Evolutionary conservation across 2,113 vertebrate species (phyloP), one percentile per base, ranked within the genome.

Genomic region (Paradisaea rubra): DNA sequence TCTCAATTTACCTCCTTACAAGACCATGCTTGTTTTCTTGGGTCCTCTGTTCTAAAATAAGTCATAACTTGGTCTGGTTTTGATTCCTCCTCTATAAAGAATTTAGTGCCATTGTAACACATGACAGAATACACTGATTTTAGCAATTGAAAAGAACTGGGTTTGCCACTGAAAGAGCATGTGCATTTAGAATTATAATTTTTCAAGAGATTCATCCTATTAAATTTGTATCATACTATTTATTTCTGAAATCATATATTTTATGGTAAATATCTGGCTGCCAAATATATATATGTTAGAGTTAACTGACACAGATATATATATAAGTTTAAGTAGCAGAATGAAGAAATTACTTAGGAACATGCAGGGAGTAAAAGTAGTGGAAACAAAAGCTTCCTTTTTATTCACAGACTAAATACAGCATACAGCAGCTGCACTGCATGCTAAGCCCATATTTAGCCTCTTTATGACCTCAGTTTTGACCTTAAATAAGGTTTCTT

Each of bases 391-490:
- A 93, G 78, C 30, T 61, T 68, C 78, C 59, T 95, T 93, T 93
- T 96, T 95, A 82, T 91, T 94, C 28, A 13, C 23, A 91, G 60
- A 45, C 71, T 94, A 93, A 96, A 91, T 94, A 84, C 50, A 95
- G 77, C 86, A 44, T 33, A 82, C 33, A 83, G 41, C 89, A 95
- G 52, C 91, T 96, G 81, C 80, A 79, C 64, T 87, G 85, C 53
- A 91, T 73, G 94, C 60, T 92, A 74, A 96, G 89, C 73, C 76
- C 71, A 53, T 91, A 90, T 94, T 94, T 95, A 96, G 89, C 88
- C 88, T 94, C 59, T 45, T 91, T 74, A 71, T 80, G 87, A 93
- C 83, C 93, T 91, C 82, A 86, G n/a, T 80, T 93, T 78, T 97
- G 86, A 97, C 82, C 86, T 96, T 89, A 91, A 77, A 95, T 3